Base-by-base conservation (phyloP, 1,140 invertebrate species). In the Sinella curviseta region DNA sequence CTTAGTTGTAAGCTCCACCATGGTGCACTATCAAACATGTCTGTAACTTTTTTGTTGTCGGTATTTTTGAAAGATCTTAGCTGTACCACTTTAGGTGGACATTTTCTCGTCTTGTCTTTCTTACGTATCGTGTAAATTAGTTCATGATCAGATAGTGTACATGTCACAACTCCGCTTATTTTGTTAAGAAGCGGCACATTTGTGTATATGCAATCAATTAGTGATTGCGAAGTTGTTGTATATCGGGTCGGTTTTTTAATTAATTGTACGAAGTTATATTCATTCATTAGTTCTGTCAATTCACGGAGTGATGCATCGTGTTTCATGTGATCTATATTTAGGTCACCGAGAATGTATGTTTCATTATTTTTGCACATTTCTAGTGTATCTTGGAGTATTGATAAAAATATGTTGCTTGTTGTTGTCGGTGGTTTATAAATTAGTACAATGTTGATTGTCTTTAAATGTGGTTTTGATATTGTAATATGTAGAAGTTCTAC, bases 61-160 rank as follows among this genome's bases (percentile, higher is more conserved):
- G 60, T 67, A 30, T 67, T 30, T 67, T 67, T 67, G 24, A 67
- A 67, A 24, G 60, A 67, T 67, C 60, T 67, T 4, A 67, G 4
- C 24, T 8, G 8, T 12, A 67, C 60, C 4, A 30, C 60, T 67
- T 67, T 67, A 12, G n/a, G n/a, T 67, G 4, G 60, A 30, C 60
- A 67, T 67, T 30, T 67, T 67, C 4, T 67, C 8, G n/a, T 8
- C 24, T 67, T 67, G 12, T 4, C 8, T 67, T n/a, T 67, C 28
- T 67, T 67, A 8, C 60, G 4, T 12, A 67, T 67, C 4, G 60
- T 67, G 60, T 67, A 67, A 12, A 67, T 67, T n/a, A 67, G n/a
- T 4, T 24, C n/a, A 24, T 67, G 60, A 24, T 67, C 60, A 8
- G 60, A n/a, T 24, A 67, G 8, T 67, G 28, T 30, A 12, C 24